These are phyloP conservation scores for Tetragonula clypearis DNA, from an alignment of 1,140 invertebrate species.

Conservation along the genomic window DNA sequence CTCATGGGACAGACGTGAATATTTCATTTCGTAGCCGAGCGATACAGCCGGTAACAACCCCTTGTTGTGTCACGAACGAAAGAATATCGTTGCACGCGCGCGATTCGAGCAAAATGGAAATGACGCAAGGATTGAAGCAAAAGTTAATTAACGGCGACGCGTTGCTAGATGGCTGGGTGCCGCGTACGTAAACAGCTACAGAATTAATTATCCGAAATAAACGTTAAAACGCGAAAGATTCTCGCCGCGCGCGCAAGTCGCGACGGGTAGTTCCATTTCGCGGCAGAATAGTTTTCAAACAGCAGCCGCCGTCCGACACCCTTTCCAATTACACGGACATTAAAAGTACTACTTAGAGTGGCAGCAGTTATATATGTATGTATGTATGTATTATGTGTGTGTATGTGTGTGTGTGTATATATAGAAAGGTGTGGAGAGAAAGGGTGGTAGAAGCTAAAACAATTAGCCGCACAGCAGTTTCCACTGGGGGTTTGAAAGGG, in stretches of 20 bases:
- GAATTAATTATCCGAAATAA: slow-evolving; percentile 39
- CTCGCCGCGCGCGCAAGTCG: neutral
- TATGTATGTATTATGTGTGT: neutral
- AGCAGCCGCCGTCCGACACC: slow-evolving; percentile 18
- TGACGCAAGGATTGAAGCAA: neutral
- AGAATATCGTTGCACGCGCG: neutral
- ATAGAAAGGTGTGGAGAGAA: neutral
- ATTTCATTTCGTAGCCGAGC: neutral
- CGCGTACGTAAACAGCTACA: slow-evolving; percentile 2
- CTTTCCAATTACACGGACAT: slow-evolving; percentile 38
- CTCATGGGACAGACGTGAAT: neutral
- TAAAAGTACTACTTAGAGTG: slow-evolving; percentile 55
- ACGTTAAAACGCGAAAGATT: slow-evolving; percentile 25
- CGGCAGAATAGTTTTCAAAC: slow-evolving; percentile 48
- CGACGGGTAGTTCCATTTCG: slow-evolving; percentile 29
- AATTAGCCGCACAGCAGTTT: slow-evolving; percentile 60
- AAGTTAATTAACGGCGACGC: slow-evolving; percentile 14
- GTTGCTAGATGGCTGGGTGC: neutral
- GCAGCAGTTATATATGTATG: slow-evolving; percentile 24
- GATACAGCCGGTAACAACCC: neutral
- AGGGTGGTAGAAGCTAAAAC: slow-evolving; percentile 39
- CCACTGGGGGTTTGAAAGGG: slow-evolving; percentile 43
- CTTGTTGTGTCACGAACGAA: neutral
- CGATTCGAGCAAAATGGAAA: neutral
- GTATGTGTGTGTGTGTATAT: slow-evolving; percentile 15